These are phyloP conservation scores for Ophion costatus DNA, from an alignment of 2,888 invertebrate species.

Conservation along the genomic window DNA sequence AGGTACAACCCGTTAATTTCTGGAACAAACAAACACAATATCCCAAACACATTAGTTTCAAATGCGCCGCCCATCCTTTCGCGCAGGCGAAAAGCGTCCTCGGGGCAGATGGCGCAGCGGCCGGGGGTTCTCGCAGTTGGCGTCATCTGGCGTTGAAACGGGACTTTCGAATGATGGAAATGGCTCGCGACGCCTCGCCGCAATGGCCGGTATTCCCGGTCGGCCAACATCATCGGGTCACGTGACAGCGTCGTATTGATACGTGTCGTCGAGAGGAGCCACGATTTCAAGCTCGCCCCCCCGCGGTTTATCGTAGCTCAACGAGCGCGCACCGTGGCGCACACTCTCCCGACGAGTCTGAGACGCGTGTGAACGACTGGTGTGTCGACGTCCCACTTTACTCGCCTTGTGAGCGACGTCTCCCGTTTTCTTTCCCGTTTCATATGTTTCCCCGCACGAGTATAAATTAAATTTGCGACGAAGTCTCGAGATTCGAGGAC, in stretches of 20 bases:
- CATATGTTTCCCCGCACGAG: background rate
- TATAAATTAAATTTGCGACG: background rate
- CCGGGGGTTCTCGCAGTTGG: background rate
- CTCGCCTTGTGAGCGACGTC: too few species aligned
- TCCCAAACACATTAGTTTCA: background rate
- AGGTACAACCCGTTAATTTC: too few species aligned
- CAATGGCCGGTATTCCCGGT: slow-evolving; percentile 55
- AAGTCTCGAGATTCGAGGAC: background rate
- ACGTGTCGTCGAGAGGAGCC: slow-evolving; percentile 81
- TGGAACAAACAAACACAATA: background rate
- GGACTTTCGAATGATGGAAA: background rate
- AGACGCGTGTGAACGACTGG: background rate
- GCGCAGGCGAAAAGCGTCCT: slow-evolving; percentile 25
- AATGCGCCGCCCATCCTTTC: background rate
- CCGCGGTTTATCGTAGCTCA: slow-evolving; percentile 34
- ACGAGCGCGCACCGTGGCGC: slow-evolving; percentile 41
- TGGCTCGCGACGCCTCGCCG: background rate
- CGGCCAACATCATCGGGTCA: slow-evolving; percentile 83
- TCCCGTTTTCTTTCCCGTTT: background rate
- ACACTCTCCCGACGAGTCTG: slow-evolving; percentile 50
- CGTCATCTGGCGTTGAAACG: background rate
- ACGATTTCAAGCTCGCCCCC: slow-evolving; percentile 76
- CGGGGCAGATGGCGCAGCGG: background rate
- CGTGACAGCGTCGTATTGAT: slow-evolving; percentile 82
- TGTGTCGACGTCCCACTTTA: background rate